These are phyloP conservation scores for Carpatolechia fugitivella DNA, from an alignment of 2,888 invertebrate species.

Conservation along the genomic window DNA sequence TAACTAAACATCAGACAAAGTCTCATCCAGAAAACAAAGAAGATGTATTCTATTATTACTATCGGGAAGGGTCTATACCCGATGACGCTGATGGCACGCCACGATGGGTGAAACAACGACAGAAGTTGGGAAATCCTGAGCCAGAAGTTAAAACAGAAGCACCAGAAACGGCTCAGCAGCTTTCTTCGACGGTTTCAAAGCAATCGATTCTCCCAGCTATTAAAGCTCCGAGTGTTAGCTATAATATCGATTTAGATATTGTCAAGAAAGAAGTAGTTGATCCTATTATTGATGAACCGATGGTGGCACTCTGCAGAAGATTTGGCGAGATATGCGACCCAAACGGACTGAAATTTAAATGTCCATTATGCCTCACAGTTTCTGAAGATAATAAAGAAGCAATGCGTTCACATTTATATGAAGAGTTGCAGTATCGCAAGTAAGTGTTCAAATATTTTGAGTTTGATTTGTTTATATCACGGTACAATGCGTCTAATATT, in stretches of 20 bases:
- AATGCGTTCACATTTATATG: conserved; percentile 83
- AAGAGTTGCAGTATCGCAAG: conserved; percentile 84
- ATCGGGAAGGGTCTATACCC: conserved; percentile 60
- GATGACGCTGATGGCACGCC: conserved; percentile 52
- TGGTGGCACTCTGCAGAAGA: conserved; percentile 50
- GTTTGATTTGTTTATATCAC: neutral
- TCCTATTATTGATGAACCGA: conserved; percentile 26
- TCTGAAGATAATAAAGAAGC: conserved; percentile 76
- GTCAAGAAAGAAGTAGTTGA: conserved; percentile 55
- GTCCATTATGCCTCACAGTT: conserved; percentile 81
- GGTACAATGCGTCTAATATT: neutral
- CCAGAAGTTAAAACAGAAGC: conserved; percentile 47
- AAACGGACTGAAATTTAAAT: conserved; percentile 75
- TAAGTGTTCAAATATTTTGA: conserved; percentile 44
- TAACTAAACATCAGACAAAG: conserved; percentile 80
- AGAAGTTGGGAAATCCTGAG: conserved; percentile 33
- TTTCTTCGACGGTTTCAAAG: too few relatives aligned
- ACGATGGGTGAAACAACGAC: conserved; percentile 57
- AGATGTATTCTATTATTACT: conserved; percentile 75
- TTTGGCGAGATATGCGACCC: conserved; percentile 71
- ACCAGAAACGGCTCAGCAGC: conserved; percentile 2
- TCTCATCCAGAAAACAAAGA: conserved; percentile 72
- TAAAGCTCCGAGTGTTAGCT: neutral
- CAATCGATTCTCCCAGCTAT: neutral
- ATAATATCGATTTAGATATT: conserved; percentile 47